phyloP scores from a whole-genome alignment of 2,888 invertebrate genomes.

The Rotaria socialis region DNA sequence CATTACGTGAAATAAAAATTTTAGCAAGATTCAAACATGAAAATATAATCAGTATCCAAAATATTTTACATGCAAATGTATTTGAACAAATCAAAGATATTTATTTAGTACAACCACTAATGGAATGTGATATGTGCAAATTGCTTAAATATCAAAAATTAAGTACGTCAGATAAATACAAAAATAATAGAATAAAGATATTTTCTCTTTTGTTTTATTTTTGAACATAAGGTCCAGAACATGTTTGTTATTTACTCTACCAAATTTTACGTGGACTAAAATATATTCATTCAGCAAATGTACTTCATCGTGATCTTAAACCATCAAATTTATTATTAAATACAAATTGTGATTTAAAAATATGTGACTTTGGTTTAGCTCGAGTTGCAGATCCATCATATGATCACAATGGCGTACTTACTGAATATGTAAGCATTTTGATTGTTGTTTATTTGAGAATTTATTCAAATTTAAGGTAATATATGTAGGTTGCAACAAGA shows the following conservation, averaged over 20 bases:
- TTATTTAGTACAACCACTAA: slow-evolving; percentile 98
- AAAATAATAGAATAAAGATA: background rate
- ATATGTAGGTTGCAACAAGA: slow-evolving; percentile 73
- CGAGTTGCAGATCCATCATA: slow-evolving; percentile 98
- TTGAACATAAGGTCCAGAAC: slow-evolving; percentile 65
- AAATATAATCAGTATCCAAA: slow-evolving; percentile 97
- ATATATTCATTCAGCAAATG: slow-evolving; percentile 99
- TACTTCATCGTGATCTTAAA: slow-evolving; percentile 91
- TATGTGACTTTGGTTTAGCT: slow-evolving; percentile 98
- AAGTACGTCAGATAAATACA: slow-evolving; percentile 68
- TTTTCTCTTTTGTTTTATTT: background rate
- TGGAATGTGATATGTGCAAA: slow-evolving; percentile 99
- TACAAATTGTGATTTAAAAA: slow-evolving; percentile 94
- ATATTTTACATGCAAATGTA: slow-evolving; percentile 86
- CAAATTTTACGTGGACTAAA: slow-evolving; percentile 75
- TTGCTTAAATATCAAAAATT: slow-evolving; percentile 97
- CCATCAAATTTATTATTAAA: slow-evolving; percentile 96
- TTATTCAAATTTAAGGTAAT: background rate
- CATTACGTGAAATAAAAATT: slow-evolving; percentile 96
- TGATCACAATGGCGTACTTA: slow-evolving; percentile 97
- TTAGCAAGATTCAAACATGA: slow-evolving; percentile 98
- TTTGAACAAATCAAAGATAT: slow-evolving; percentile 62
- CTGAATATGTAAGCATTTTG: slow-evolving; percentile 73
- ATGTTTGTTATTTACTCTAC: slow-evolving; percentile 99
- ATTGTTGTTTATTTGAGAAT: background rate